Evolutionary conservation across 2,113 vertebrate genomes (phyloP).

Genomic region (Salvelinus alpinus): DNA sequence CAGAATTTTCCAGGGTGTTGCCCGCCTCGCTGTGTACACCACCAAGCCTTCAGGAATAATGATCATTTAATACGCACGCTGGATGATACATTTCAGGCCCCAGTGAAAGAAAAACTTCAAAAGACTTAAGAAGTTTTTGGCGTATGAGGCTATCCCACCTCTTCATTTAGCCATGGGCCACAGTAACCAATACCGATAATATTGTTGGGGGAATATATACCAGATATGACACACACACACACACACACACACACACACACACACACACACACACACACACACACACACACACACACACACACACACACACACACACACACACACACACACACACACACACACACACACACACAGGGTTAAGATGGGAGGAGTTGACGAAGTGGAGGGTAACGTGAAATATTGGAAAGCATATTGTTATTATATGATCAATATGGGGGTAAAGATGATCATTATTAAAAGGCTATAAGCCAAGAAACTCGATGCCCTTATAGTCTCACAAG

Average conservation of each 20-base stretch:
- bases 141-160: conserved; percentile 71
- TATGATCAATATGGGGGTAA: not conserved
- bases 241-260: not conserved
- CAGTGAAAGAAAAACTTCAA: conserved; percentile 78
- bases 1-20: conserved; percentile 79
- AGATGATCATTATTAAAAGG: not conserved
- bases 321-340: conserved; percentile 10
- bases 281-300: not conserved
- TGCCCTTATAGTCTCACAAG: not conserved
- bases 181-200: conserved; percentile 71
- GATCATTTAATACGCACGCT: conserved; percentile 81
- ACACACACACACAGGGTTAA: not conserved
- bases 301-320: not conserved
- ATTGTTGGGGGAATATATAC: conserved; percentile 66
- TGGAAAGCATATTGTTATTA: not conserved
- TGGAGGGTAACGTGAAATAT: not conserved
- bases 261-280: conserved; percentile 8
- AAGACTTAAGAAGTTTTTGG: conserved; percentile 81
- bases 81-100: conserved; percentile 80
- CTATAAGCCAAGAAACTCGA: not conserved
- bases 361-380: not conserved
- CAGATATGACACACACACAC: not conserved
- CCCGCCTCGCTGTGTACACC: conserved; percentile 60
- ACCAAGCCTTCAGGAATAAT: conserved; percentile 77
- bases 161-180: conserved; percentile 66